Evolutionary conservation across 2,797 vertebrate species (phyloP).

Genomic region (Eulemur coronatus): DNA sequence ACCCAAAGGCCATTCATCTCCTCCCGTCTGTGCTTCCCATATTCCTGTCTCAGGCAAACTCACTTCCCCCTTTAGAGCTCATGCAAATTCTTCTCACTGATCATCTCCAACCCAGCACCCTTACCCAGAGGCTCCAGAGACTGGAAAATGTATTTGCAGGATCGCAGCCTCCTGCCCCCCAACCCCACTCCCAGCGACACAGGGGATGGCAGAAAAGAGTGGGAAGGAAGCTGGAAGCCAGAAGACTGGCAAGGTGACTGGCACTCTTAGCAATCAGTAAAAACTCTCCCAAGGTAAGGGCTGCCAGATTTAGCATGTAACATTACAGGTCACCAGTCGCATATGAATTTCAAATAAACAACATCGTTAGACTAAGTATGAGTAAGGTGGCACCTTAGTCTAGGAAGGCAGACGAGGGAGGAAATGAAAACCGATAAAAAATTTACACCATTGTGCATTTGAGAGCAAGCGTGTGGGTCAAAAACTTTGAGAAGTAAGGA

Average conservation of each 20-base stretch:
- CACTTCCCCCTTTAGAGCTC: no score
- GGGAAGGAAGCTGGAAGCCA: neutral
- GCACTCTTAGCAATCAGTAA: neutral
- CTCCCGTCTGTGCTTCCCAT: neutral
- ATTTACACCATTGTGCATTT: neutral
- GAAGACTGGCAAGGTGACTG: neutral
- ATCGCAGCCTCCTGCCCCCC: no score
- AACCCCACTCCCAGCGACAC: rapidly evolving
- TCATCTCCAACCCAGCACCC: rapidly evolving
- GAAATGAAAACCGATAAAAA: neutral
- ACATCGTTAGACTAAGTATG: neutral
- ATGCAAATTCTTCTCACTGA: neutral
- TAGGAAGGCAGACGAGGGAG: neutral
- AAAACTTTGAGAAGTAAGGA: neutral
- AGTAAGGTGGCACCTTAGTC: neutral
- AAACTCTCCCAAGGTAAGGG: neutral
- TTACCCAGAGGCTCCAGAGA: neutral
- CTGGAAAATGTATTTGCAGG: no score
- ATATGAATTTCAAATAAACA: neutral
- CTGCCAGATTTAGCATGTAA: neutral
- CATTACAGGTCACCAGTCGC: neutral
- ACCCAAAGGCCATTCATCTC: neutral
- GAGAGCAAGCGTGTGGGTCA: neutral
- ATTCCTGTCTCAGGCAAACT: neutral
- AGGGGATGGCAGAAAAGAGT: neutral